Percentiles rank a stretch among this genome's conserved stretches.
phyloP scores from a whole-genome alignment of 2,797 vertebrate genomes.

The Alauda arvensis region DNA sequence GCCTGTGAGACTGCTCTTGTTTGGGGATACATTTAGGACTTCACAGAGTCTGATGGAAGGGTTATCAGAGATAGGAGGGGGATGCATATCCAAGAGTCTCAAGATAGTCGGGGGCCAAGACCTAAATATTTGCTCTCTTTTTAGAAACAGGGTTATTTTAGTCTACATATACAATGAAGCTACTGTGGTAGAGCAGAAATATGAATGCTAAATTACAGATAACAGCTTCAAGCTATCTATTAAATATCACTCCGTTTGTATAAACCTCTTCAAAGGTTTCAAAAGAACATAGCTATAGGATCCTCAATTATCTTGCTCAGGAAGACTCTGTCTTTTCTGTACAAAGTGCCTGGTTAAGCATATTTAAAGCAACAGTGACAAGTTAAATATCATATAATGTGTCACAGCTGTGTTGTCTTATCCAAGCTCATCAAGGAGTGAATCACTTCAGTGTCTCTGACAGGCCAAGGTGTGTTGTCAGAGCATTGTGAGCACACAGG shows the following conservation, averaged over 20 bases:
- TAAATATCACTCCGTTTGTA: not conserved
- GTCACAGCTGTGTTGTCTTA: not conserved
- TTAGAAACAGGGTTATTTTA: not conserved
- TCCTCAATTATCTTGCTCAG: not conserved
- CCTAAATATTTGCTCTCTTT: not conserved
- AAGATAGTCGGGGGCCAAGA: not conserved
- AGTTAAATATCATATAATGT: not conserved
- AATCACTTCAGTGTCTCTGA: not conserved
- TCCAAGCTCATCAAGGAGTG: not conserved
- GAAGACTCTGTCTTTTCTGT: not conserved
- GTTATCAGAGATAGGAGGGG: not conserved
- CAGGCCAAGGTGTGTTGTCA: not conserved
- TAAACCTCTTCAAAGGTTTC: not conserved
- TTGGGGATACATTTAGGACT: not conserved
- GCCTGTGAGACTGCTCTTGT: not conserved
- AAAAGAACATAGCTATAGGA: not conserved
- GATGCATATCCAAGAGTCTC: not conserved
- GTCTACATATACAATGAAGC: not conserved
- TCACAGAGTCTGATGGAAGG: not conserved
- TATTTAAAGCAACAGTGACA: not conserved
- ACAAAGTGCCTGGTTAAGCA: not conserved
- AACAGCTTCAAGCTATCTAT: not conserved
- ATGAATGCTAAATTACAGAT: not conserved
- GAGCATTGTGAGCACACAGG: not conserved
- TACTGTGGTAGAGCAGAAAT: not conserved